Conservation (phyloP, 2,113 vertebrate genomes). For the Oreochromis spilurus region DNA sequence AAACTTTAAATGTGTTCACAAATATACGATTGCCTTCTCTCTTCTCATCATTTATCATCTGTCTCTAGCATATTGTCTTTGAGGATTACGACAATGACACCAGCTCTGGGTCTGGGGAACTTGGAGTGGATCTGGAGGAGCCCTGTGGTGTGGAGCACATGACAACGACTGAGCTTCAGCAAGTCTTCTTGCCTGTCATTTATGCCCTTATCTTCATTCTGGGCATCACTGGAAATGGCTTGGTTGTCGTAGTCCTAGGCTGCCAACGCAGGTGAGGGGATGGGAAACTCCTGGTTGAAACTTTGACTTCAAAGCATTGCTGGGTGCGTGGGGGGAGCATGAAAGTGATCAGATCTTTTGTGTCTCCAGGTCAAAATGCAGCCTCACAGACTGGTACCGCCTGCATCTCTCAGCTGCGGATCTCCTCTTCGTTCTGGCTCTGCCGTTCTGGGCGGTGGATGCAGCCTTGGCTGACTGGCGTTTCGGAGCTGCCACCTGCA, state of each 20-base stretch:
- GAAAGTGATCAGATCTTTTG: neutral
- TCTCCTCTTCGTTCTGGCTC: slow-evolving; percentile 90
- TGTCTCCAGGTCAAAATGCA: slow-evolving; percentile 80
- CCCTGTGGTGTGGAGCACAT: slow-evolving; percentile 77
- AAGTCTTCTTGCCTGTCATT: slow-evolving; percentile 87
- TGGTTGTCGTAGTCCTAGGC: slow-evolving; percentile 94
- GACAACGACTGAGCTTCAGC: slow-evolving; percentile 80
- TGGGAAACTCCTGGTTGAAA: fast-evolving
- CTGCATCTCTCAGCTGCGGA: slow-evolving; percentile 95
- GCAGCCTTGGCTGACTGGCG: slow-evolving; percentile 83
- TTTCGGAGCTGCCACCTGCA: slow-evolving; percentile 84
- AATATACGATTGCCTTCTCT: neutral
- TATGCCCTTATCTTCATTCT: slow-evolving; percentile 89
- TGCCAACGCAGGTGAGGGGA: slow-evolving; percentile 83
- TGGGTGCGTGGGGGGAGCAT: no score
- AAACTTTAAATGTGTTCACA: neutral
- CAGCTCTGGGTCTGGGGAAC: slow-evolving; percentile 77
- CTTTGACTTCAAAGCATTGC: no score
- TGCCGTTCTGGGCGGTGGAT: slow-evolving; percentile 96
- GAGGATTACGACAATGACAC: slow-evolving; percentile 71
- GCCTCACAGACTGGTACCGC: slow-evolving; percentile 91
- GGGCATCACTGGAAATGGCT: slow-evolving; percentile 90
- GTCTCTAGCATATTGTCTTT: slow-evolving; percentile 64
- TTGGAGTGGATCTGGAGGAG: slow-evolving; percentile 72
- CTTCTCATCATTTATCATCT: neutral